Evolutionary conservation across 2,888 invertebrate genomes (phyloP), one percentile per base, ranked within the genome.

Genomic region (Drosophila paramelanica): DNA sequence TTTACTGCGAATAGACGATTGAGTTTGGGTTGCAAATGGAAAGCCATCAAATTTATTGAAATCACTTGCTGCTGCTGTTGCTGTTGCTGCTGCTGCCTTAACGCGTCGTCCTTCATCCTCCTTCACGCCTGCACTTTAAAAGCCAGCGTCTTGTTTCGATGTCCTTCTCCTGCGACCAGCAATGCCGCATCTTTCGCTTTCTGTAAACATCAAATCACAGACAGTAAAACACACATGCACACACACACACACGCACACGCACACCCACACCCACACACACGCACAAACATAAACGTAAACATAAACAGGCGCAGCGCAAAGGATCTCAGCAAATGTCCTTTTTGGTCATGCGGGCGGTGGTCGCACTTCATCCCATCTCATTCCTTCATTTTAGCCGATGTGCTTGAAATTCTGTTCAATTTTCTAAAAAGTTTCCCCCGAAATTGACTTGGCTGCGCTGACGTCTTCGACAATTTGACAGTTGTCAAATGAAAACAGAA

Each of bases 11-110:
- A 85, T 86, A 85, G 88, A 86, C 83, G 83, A 84, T 84, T 85
- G 89, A 89, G 89, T 88, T 85, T 83, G 87, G 79, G 89, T 89
- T 84, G 88, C 88, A 91, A 91, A 90, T 89, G 90, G 83, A 89
- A 91, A 90, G 80, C 91, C 90, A 91, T 91, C 91, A 91, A 91
- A 91, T 91, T 91, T 91, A 91, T 91, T 91, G 91, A 91, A 90
- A 91, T 91, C 91, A 91, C 91, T 90, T 83, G 89, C 88, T 88
- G 75, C 59, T 65, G 55, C 47, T 39, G 13, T 36, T 25, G 17
- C 59, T n/a, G 17, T 38, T n/a, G 17, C 33, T 85, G 80, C 65
- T 76, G 64, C 55, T 59, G 61, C 58, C 41, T 68, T 45, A 52
- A 46, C 43, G 72, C 73, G 73, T 76, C 62, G 68, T 74, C 53